phyloP scores from a whole-genome alignment of 2,888 invertebrate genomes.

The Achlya flavicornis region DNA sequence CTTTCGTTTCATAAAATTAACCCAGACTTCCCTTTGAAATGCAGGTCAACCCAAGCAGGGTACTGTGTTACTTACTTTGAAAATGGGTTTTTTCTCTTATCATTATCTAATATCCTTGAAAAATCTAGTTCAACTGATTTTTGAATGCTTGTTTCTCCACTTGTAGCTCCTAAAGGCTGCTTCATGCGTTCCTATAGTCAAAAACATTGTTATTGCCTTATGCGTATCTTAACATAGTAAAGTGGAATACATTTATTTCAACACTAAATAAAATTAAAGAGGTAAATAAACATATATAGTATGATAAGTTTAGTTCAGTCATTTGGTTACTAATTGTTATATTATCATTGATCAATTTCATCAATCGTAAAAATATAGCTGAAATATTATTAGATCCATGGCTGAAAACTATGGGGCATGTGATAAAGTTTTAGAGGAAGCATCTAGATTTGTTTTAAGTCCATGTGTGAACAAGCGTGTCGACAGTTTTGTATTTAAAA shows the following conservation, averaged over 20 bases:
- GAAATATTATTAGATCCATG: too few species aligned
- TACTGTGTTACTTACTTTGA: slow-evolving; percentile 74
- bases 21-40: neutral
- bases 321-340: too few species aligned
- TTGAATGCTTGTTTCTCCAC: slow-evolving; percentile 49
- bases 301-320: too few species aligned
- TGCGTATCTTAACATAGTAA: slow-evolving; percentile 9
- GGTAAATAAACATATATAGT: too few species aligned
- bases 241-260: too few species aligned
- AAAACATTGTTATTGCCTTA: slow-evolving; percentile 3
- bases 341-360: too few species aligned
- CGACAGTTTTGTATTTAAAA: neutral
- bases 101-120: slow-evolving; percentile 73
- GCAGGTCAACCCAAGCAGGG: neutral
- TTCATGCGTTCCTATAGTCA: slow-evolving; percentile 73
- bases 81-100: slow-evolving; percentile 92
- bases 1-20: neutral
- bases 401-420: too few species aligned
- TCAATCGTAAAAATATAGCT: too few species aligned
- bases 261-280: too few species aligned
- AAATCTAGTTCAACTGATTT: slow-evolving; percentile 70
- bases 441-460: neutral
- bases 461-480: neutral
- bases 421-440: too few species aligned
- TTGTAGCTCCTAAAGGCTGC: slow-evolving; percentile 58